Conservation (phyloP, 2,797 vertebrate species). For the Labeo calbasu region DNA sequence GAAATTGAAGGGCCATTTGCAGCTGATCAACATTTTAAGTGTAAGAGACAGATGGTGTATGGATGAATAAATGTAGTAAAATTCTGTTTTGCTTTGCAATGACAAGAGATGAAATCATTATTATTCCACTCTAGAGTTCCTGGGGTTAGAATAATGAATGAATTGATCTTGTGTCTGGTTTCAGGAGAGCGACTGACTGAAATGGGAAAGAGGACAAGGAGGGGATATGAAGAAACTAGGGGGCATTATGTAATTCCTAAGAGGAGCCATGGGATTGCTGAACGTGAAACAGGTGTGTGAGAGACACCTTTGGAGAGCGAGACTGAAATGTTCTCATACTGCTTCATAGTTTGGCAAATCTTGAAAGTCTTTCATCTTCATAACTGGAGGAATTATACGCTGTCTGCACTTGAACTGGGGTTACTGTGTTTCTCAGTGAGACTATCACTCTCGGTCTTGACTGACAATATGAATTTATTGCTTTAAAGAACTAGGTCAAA, state of each 20-base stretch:
- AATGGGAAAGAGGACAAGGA: conserved; percentile 1
- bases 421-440: conserved; percentile 38
- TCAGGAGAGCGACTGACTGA: conserved; percentile 6
- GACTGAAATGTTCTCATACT: conserved; percentile 33
- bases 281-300: conserved; percentile 35
- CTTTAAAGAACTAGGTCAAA: conserved; percentile 7
- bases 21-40: not conserved
- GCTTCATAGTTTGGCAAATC: conserved; percentile 32
- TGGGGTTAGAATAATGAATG: conserved; percentile 36
- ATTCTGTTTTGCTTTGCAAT: conserved; percentile 10
- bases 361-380: conserved; percentile 44
- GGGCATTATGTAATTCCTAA: conserved; percentile 34
- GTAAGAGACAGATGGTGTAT: too few species aligned
- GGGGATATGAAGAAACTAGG: not conserved
- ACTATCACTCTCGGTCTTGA: conserved; percentile 32
- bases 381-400: conserved; percentile 34
- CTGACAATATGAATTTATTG: conserved; percentile 32
- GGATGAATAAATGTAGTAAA: not conserved
- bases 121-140: conserved; percentile 17
- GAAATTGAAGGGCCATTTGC: not conserved
- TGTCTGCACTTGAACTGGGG: conserved; percentile 41
- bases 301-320: conserved; percentile 17
- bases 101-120: conserved; percentile 27
- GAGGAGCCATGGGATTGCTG: conserved; percentile 24
- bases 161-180: conserved; percentile 19